Conservation (phyloP, 2,113 vertebrate genomes). For the Accipiter virgatus region DNA sequence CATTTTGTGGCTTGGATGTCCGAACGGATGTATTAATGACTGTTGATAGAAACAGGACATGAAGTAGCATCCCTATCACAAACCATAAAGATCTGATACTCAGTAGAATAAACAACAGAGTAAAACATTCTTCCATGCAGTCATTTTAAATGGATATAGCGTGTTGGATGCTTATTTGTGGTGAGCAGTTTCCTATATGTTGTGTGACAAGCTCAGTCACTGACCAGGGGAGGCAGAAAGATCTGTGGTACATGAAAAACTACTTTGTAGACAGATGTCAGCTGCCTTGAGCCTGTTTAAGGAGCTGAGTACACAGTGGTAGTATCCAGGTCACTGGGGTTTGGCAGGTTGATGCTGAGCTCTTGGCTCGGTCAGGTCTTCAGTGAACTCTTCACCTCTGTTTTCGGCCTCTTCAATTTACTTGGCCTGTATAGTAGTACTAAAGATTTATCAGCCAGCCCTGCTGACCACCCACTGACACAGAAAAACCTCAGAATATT, state of each 20-base stretch:
- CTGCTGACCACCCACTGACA: background rate
- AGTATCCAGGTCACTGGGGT: background rate
- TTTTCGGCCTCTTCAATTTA: background rate
- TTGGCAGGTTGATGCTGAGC: background rate
- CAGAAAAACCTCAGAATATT: background rate
- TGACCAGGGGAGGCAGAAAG: background rate
- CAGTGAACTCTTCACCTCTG: background rate
- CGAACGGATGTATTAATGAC: background rate
- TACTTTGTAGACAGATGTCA: background rate
- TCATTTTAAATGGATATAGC: background rate
- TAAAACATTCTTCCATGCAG: background rate
- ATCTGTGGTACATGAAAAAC: background rate
- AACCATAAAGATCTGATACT: background rate
- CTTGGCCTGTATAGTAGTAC: background rate
- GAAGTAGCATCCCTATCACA: background rate
- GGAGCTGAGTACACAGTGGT: background rate
- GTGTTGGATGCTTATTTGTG: background rate
- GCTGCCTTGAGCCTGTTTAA: background rate
- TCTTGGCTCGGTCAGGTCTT: background rate
- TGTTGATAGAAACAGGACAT: slow-evolving; percentile 33
- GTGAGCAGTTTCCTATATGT: background rate
- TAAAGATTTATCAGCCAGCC: background rate
- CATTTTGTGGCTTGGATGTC: background rate
- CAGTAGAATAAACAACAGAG: background rate
- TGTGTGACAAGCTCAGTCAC: background rate